A percentile compares a stretch with the other conserved stretches of the same genome.
Conservation (phyloP, 2,113 vertebrate genomes). For the Corvus hawaiiensis region DNA sequence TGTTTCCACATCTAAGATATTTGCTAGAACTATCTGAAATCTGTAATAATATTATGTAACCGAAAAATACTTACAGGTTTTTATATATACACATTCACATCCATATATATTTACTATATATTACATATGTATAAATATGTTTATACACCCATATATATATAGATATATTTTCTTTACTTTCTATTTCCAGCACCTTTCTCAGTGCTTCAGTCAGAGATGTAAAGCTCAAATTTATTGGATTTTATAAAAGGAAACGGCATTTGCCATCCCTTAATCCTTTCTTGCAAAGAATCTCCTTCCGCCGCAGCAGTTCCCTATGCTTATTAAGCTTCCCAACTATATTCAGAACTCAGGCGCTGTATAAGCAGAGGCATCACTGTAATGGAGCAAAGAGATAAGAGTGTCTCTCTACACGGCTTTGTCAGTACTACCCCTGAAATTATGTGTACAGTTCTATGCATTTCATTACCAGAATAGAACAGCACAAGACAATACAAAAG, state of each 20-base stretch:
- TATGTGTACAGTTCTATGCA: neutral
- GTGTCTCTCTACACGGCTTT: neutral
- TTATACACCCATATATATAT: neutral
- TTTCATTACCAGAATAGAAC: neutral
- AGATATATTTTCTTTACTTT: neutral
- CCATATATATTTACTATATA: neutral
- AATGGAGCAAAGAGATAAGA: slow-evolving; percentile 37
- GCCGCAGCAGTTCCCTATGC: neutral
- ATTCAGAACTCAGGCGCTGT: neutral
- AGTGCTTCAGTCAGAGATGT: neutral
- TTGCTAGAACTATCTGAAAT: neutral
- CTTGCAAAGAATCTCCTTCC: slow-evolving; percentile 4
- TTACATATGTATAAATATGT: neutral
- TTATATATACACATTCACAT: neutral
- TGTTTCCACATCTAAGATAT: neutral
- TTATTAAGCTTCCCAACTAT: slow-evolving; percentile 31
- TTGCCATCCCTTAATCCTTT: slow-evolving; percentile 43
- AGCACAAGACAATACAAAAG: slow-evolving; percentile 3
- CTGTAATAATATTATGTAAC: neutral
- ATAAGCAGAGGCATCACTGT: neutral
- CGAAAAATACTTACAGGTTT: neutral
- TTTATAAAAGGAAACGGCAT: slow-evolving; percentile 13
- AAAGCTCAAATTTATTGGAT: slow-evolving; percentile 15
- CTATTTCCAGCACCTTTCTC: neutral
- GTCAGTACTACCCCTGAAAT: neutral